Evolutionary conservation across 2,888 invertebrate species (phyloP).

Genomic region (Craniophora ligustri): DNA sequence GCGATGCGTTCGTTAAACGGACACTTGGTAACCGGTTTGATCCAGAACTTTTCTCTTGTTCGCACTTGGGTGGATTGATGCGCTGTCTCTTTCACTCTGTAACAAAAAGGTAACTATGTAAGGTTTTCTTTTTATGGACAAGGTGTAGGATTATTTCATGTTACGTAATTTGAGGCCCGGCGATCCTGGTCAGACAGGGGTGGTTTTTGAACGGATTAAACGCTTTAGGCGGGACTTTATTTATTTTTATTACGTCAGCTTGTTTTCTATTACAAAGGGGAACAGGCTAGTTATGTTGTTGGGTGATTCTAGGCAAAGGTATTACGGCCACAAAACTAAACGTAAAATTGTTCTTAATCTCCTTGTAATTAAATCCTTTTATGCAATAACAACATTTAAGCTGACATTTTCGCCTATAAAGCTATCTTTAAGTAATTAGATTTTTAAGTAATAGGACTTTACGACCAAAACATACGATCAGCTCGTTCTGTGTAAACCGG

Average conservation of each 20-base stretch:
- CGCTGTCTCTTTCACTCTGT: conserved; percentile 73
- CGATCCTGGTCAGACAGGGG: conserved; percentile 5
- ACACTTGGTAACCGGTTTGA: conserved; percentile 71
- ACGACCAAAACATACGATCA: too few species aligned
- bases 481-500: too few species aligned
- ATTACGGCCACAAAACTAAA: too few species aligned
- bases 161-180: conserved; percentile 51
- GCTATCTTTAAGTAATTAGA: too few species aligned
- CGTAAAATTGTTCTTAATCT: too few species aligned
- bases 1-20: conserved; percentile 66
- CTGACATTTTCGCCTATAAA: too few species aligned
- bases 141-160: conserved; percentile 52
- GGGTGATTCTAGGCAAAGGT: background rate
- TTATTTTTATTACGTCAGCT: conserved; percentile 16
- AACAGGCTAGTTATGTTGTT: background rate
- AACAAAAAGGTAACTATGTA: conserved; percentile 79
- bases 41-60: conserved; percentile 66
- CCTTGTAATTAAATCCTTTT: too few species aligned
- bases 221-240: conserved; percentile 6
- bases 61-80: conserved; percentile 48
- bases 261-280: conserved; percentile 13
- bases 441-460: too few species aligned
- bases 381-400: too few species aligned
- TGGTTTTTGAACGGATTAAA: conserved; percentile 22
- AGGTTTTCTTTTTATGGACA: conserved; percentile 44